These are phyloP conservation scores for Hyalella azteca DNA, from an alignment of 2,888 invertebrate species.

Conservation along the genomic window DNA sequence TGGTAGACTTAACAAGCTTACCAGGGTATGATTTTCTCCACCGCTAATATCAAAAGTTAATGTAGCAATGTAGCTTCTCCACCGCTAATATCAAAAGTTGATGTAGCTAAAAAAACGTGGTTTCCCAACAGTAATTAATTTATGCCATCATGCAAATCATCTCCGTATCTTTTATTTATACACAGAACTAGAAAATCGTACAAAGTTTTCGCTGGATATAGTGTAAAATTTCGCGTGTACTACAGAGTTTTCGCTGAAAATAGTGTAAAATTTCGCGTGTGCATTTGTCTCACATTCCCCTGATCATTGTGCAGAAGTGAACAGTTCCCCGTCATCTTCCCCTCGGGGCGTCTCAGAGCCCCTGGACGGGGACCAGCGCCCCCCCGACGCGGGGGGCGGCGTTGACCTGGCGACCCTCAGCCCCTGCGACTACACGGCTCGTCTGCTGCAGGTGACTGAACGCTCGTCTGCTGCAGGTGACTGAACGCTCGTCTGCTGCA, in stretches of 20 bases:
- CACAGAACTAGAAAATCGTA: no score
- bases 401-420: neutral
- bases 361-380: neutral
- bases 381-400: neutral
- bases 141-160: no score
- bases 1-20: no score
- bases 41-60: no score
- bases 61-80: no score
- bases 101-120: no score
- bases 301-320: constrained; percentile 12
- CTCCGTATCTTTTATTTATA: no score
- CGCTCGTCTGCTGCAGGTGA: neutral
- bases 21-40: no score
- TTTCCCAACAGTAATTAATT: no score
- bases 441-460: neutral
- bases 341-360: constrained; percentile 11
- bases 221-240: neutral
- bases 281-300: no score
- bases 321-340: neutral
- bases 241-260: neutral
- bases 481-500: neutral
- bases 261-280: neutral
- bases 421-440: constrained; percentile 19
- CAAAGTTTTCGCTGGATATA: no score
- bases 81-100: no score